Conservation (phyloP, 2,888 invertebrate species). For the Philonicus albiceps region DNA sequence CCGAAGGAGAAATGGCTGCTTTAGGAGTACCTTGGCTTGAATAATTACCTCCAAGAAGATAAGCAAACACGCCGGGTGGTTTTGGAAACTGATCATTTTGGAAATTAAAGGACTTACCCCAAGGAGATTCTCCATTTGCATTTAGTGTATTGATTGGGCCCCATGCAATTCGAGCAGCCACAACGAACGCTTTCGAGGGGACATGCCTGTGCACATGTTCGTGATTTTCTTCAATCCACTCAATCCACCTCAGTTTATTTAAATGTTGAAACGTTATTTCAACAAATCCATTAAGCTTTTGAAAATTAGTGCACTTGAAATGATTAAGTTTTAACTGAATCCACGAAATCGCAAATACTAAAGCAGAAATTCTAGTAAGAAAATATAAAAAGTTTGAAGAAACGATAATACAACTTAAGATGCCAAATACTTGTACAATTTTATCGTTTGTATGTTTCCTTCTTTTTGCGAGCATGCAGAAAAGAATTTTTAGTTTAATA, state of each 20-base stretch:
- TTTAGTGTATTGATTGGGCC: neutral
- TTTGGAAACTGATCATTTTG: neutral
- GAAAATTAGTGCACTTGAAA: neutral
- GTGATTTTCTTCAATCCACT: neutral
- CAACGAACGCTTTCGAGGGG: neutral
- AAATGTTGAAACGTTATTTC: neutral
- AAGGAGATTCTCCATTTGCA: neutral
- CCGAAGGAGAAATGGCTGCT: neutral
- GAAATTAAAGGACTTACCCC: neutral
- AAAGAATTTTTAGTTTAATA: no score
- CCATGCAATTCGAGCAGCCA: neutral
- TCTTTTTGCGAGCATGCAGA: no score
- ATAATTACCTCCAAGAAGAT: neutral
- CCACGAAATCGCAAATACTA: neutral
- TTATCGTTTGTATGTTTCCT: no score
- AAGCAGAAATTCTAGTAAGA: neutral
- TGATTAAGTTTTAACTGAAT: neutral
- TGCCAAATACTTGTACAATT: neutral
- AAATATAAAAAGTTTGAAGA: neutral
- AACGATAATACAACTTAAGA: neutral
- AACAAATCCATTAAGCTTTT: neutral
- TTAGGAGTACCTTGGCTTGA: neutral
- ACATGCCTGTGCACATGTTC: neutral
- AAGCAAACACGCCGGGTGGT: neutral
- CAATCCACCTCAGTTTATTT: neutral